Conservation (phyloP, 2,113 vertebrate genomes). For the Heterotis niloticus region DNA sequence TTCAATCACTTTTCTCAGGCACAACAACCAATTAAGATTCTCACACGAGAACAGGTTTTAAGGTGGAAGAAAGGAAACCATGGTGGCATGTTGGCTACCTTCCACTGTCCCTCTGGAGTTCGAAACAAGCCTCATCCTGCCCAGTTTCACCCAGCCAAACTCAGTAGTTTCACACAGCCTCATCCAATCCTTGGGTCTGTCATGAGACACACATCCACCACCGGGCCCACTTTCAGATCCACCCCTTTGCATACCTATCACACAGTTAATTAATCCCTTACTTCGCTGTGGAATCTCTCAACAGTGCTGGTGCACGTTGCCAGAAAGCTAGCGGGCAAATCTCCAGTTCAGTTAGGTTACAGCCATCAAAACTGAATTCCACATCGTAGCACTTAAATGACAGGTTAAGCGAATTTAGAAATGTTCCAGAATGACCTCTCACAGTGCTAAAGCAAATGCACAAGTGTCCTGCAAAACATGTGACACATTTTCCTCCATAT, state of each 20-base stretch:
- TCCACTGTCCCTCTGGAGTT: neutral
- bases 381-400: too few species aligned
- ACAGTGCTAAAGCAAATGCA: too few species aligned
- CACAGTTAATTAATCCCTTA: conserved; percentile 19
- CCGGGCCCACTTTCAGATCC: neutral
- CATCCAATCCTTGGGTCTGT: neutral
- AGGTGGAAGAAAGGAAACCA: too few species aligned
- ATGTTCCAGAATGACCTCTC: too few species aligned
- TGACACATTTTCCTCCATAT: too few species aligned
- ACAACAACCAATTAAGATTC: too few species aligned
- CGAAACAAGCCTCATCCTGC: conserved; percentile 28
- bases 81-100: neutral
- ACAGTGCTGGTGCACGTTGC: conserved; percentile 26
- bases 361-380: neutral
- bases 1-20: too few species aligned
- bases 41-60: too few species aligned
- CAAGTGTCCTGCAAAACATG: too few species aligned
- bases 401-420: too few species aligned
- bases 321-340: neutral
- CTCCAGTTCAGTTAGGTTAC: neutral
- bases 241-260: conserved; percentile 1
- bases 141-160: conserved; percentile 22
- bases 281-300: conserved; percentile 37
- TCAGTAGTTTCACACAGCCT: neutral
- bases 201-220: too few species aligned